These are phyloP conservation scores for Polydesmus complanatus DNA, from an alignment of 2,888 invertebrate genomes.

Conservation along the genomic window DNA sequence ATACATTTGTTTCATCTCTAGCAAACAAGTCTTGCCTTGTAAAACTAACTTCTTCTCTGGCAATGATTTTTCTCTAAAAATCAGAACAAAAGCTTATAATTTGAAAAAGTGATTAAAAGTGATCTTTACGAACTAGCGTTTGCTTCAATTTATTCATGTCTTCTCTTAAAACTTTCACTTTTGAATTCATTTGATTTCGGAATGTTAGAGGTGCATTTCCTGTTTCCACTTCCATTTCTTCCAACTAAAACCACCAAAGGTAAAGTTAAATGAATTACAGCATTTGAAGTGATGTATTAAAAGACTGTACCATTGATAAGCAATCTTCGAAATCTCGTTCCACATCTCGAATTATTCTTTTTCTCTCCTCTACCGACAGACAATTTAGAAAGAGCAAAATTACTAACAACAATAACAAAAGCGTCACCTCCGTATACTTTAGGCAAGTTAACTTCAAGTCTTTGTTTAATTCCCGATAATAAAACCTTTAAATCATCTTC, in stretches of 20 bases:
- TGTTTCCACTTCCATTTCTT: constrained; percentile 10
- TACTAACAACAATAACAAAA: too few species aligned
- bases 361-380: constrained; percentile 7
- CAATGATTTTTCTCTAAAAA: neutral
- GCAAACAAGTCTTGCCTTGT: constrained; percentile 11
- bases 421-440: constrained; percentile 2
- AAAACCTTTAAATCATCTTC: constrained; percentile 3
- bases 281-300: too few species aligned
- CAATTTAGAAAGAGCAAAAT: too few species aligned
- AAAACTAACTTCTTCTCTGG: neutral
- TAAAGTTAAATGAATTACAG: neutral
- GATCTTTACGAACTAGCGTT: neutral
- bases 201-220: constrained; percentile 4
- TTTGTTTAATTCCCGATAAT: neutral
- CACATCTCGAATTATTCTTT: constrained; percentile 6
- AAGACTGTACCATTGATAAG: constrained; percentile 5
- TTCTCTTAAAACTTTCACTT: constrained; percentile 3
- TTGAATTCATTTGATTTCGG: constrained; percentile 1
- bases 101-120: neutral
- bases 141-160: constrained; percentile 5
- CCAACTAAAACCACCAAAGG: constrained; percentile 1
- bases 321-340: constrained; percentile 5
- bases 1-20: neutral
- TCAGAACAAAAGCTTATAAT: neutral
- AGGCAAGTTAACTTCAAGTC: constrained; percentile 1